Evolutionary conservation across 2,113 vertebrate species (phyloP), one percentile per base, ranked within the genome.

Genomic region (Charina bottae): DNA sequence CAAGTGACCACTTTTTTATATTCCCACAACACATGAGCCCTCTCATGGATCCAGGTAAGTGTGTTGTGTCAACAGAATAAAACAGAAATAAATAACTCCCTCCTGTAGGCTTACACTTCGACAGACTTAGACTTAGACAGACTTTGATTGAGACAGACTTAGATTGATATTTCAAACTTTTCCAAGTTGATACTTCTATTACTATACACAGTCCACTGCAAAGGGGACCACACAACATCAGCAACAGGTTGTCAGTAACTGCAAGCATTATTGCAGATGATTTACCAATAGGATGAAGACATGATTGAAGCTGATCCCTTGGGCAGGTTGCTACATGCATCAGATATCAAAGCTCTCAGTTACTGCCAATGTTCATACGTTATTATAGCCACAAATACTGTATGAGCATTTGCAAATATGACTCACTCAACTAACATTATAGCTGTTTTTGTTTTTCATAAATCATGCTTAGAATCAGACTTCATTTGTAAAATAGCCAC

Each of bases 221-320:
- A 19, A 6, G 17, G 19, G 56, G 56, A 19, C 56, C 4, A 19
- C 17, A 58, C 17, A 19, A 58, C 15, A 15, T 42, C 21, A 42
- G 54, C 1, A 56, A 19, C 60, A 2, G 53, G 56, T 46, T 23
- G 24, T 9, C 42, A 42, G 28, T 9, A 24, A 24, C 4, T 33
- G 24, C 53, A 58, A 46, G 60, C 87, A 64, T 55, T 23, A 60
- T 28, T 85, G 33, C 24, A 58, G 58, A 46, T 46, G 23, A 58
- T 59, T 42, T 58, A 6, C 49, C 68, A 64, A 8, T 9, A 95
- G 89, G 2, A 56, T 37, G 93, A 64, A 91, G 56, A 53, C 58
- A 87, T 0, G 8, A 6, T 2, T 92, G 49, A 72, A 33, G 17
- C 42, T 83, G 72, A 87, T 13, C 84, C 64, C 24, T 78, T 55